Evolutionary conservation across 2,797 vertebrate species (phyloP).

Genomic region (Erithacus rubecula): DNA sequence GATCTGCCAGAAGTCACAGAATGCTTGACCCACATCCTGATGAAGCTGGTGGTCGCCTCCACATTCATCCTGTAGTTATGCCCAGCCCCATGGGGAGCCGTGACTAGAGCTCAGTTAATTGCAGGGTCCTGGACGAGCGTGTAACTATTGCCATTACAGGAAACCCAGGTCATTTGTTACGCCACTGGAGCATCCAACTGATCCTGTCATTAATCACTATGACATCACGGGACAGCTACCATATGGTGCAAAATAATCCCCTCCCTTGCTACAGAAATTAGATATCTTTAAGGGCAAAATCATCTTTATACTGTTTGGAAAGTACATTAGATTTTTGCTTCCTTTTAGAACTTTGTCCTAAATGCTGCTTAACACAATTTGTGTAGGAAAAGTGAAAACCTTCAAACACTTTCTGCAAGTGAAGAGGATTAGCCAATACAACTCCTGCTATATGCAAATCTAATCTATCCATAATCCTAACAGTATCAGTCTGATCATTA

Average conservation of each 20-base stretch:
- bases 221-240: constrained; percentile 53
- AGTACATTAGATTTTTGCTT: not conserved
- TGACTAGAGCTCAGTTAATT: constrained; percentile 8
- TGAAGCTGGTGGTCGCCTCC: not conserved
- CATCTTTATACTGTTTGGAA: not conserved
- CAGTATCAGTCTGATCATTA: not conserved
- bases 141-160: constrained; percentile 15
- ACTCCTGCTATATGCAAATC: not conserved
- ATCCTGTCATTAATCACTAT: constrained; percentile 59
- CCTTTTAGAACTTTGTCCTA: not conserved
- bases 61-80: not conserved
- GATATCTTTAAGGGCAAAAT: constrained; percentile 46
- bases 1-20: not conserved
- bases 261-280: constrained; percentile 20
- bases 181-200: constrained; percentile 35
- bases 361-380: not conserved
- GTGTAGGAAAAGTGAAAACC: not conserved
- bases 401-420: not conserved
- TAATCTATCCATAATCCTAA: not conserved
- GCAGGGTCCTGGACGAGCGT: not conserved
- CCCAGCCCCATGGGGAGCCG: not conserved
- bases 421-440: not conserved
- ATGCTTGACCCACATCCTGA: constrained; percentile 10
- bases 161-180: constrained; percentile 48
- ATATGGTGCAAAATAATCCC: constrained; percentile 55